Conservation (phyloP, 1,140 invertebrate genomes). For the Neocloeon triangulifer region DNA sequence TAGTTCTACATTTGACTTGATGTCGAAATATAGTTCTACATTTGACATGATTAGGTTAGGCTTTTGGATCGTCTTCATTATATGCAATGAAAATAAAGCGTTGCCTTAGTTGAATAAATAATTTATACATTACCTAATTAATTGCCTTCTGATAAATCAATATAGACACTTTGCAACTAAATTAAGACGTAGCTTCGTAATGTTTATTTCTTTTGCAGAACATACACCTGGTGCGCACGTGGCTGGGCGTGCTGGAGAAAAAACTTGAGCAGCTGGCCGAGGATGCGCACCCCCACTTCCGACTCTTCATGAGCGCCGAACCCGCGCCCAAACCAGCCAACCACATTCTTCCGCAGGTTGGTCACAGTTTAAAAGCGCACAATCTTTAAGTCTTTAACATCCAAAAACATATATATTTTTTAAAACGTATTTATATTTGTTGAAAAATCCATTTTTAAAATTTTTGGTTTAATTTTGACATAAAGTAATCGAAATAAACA, state of each 20-base stretch:
- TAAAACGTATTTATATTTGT: constrained; percentile 5
- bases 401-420: neutral
- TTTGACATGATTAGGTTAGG: too few relatives aligned
- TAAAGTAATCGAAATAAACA: neutral
- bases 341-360: constrained; percentile 41
- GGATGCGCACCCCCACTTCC: constrained; percentile 43
- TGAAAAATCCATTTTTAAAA: constrained; percentile 15
- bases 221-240: constrained; percentile 74
- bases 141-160: too few relatives aligned
- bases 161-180: too few relatives aligned
- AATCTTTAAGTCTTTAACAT: too few relatives aligned
- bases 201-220: constrained; percentile 34
- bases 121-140: too few relatives aligned
- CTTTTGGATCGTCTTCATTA: too few relatives aligned
- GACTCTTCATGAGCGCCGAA: constrained; percentile 48
- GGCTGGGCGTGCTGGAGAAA: constrained; percentile 74
- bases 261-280: constrained; percentile 60
- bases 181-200: too few relatives aligned
- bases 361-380: too few relatives aligned
- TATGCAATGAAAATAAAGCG: too few relatives aligned
- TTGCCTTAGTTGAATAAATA: too few relatives aligned
- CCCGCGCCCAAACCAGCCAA: constrained; percentile 29
- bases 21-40: too few relatives aligned
- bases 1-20: too few relatives aligned
- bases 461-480: neutral